phyloP scores from a whole-genome alignment of 1,140 invertebrate genomes.

The Macrobrachium rosenbergii region DNA sequence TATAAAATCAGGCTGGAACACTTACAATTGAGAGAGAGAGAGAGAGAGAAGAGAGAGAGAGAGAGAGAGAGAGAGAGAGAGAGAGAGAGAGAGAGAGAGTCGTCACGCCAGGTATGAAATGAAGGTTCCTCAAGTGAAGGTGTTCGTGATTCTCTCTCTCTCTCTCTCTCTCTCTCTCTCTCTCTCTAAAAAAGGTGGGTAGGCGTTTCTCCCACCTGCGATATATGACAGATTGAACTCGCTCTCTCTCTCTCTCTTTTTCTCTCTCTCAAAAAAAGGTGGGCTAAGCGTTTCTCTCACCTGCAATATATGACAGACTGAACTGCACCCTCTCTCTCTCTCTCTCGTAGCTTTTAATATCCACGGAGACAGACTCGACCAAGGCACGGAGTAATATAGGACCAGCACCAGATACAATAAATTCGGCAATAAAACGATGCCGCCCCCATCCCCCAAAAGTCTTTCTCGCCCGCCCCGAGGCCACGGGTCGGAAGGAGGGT shows the following conservation, averaged over 20 bases:
- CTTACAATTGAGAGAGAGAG: not conserved
- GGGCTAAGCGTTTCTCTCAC: no score
- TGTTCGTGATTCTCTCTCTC: not conserved
- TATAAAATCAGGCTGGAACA: no score
- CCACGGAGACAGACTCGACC: no score
- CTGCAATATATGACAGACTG: not conserved
- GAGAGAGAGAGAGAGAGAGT: not conserved
- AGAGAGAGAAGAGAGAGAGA: not conserved
- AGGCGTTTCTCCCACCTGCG: no score
- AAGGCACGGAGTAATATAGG: no score
- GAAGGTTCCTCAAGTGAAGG: not conserved
- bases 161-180: constrained; percentile 26
- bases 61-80: not conserved
- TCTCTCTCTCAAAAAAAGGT: constrained; percentile 31
- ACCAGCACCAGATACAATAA: no score
- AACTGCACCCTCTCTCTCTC: not conserved
- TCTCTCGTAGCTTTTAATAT: not conserved
- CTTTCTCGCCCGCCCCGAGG: no score
- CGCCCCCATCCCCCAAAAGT: no score
- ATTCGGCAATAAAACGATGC: no score
- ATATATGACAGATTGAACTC: not conserved
- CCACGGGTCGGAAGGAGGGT: no score
- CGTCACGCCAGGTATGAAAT: no score
- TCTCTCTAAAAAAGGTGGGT: no score
- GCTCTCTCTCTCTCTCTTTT: not conserved